Conservation (phyloP, 2,888 invertebrate species). For the Dendrolimus pini region DNA sequence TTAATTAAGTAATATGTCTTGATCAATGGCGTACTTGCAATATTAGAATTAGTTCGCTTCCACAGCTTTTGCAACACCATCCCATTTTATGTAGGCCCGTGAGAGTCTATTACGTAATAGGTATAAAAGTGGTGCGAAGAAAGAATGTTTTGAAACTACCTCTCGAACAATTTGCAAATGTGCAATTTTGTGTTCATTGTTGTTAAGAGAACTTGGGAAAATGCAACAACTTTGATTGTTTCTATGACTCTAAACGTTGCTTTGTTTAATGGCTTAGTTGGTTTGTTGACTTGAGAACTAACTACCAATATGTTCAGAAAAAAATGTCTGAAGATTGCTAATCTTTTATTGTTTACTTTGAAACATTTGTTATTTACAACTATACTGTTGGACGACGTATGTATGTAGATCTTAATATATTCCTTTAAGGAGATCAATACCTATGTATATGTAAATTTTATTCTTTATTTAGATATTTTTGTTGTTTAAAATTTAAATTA, state of each 20-base stretch:
- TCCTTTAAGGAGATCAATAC: too few species aligned
- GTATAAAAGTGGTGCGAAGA: background rate
- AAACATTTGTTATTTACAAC: background rate
- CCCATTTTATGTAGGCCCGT: background rate
- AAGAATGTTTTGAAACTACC: background rate
- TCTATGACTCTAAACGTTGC: background rate
- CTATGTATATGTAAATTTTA: too few species aligned
- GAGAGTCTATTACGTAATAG: background rate
- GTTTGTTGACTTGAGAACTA: background rate
- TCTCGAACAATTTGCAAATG: background rate
- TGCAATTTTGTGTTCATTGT: background rate
- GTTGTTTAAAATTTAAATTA: too few species aligned
- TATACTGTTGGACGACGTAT: too few species aligned
- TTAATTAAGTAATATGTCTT: too few species aligned
- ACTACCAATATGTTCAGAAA: background rate
- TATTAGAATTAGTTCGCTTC: background rate
- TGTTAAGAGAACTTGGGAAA: background rate
- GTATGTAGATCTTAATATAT: too few species aligned
- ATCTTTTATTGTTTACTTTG: background rate
- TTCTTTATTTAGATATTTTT: too few species aligned
- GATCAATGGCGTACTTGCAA: background rate
- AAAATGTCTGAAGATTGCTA: background rate
- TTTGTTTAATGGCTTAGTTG: background rate
- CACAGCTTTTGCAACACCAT: background rate
- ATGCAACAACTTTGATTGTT: background rate